phyloP scores from a whole-genome alignment of 2,888 invertebrate genomes.

The Pseudococcus viburni region DNA sequence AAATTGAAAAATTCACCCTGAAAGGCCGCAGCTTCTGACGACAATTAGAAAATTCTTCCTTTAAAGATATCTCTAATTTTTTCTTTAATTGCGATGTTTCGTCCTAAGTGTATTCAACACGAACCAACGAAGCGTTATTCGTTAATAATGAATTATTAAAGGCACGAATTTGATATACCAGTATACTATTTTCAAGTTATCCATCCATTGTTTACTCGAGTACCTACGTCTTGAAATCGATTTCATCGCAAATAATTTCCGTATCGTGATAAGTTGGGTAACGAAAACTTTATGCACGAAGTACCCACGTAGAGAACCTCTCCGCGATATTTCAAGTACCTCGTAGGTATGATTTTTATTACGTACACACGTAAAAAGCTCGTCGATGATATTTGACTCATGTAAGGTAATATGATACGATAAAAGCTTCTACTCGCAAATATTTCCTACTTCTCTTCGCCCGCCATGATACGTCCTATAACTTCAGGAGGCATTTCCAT shows the following conservation, averaged over 20 bases:
- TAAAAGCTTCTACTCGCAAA: neutral
- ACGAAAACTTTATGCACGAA: neutral
- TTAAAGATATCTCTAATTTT: too few relatives aligned
- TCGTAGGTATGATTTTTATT: neutral
- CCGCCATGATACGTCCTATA: neutral
- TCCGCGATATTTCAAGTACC: neutral
- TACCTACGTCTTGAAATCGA: neutral
- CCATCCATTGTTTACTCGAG: too few relatives aligned
- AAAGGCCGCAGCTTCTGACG: too few relatives aligned
- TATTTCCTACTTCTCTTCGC: neutral
- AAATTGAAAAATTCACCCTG: too few relatives aligned
- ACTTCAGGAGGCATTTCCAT: too few relatives aligned
- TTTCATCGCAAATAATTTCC: neutral
- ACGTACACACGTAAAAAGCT: neutral
- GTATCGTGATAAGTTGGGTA: neutral
- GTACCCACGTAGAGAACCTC: neutral
- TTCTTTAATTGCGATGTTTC: too few relatives aligned
- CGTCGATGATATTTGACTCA: neutral
- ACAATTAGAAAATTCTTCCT: too few relatives aligned
- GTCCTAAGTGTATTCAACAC: too few relatives aligned
- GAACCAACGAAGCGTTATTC: too few relatives aligned
- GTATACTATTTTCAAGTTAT: too few relatives aligned
- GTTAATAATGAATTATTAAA: too few relatives aligned
- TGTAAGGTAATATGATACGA: neutral
- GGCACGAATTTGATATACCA: too few relatives aligned